phyloP scores from a whole-genome alignment of 2,888 invertebrate species.

The Amorpha juglandis region DNA sequence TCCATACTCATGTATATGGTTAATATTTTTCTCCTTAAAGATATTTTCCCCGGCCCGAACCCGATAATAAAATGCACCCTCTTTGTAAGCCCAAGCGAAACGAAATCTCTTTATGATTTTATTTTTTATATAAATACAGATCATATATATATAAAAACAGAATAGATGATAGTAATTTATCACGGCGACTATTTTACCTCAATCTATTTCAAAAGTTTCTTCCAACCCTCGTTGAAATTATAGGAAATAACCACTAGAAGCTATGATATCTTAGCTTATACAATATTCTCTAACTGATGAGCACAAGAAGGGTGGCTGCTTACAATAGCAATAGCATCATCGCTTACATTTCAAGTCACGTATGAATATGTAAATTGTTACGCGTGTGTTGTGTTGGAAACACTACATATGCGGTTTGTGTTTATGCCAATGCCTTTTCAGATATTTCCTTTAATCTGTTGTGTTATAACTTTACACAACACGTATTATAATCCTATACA shows the following conservation, averaged over 20 bases:
- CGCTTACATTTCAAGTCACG: constrained; percentile 61
- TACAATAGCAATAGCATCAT: constrained; percentile 39
- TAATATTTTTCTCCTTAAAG: too few species aligned
- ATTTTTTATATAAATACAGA: too few species aligned
- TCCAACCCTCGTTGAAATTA: background rate
- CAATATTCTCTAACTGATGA: background rate
- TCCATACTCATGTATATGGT: too few species aligned
- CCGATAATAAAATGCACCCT: too few species aligned
- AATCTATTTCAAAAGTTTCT: too few species aligned
- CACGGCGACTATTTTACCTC: too few species aligned
- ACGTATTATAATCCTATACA: background rate
- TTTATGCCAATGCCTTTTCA: constrained; percentile 26
- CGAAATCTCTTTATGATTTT: too few species aligned
- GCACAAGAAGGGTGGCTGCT: constrained; percentile 33
- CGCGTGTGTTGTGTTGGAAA: constrained; percentile 59
- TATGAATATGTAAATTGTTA: constrained; percentile 65
- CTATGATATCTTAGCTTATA: background rate
- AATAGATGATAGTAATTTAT: too few species aligned
- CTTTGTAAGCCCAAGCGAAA: too few species aligned
- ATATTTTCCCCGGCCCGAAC: too few species aligned
- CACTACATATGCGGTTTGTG: constrained; percentile 5
- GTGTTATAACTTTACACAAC: constrained; percentile 28
- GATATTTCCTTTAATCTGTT: constrained; percentile 39
- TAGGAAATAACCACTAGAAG: background rate
- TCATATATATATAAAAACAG: too few species aligned